Conservation (phyloP, 2,113 vertebrate species). For the Ptilorrhoa leucosticta region DNA sequence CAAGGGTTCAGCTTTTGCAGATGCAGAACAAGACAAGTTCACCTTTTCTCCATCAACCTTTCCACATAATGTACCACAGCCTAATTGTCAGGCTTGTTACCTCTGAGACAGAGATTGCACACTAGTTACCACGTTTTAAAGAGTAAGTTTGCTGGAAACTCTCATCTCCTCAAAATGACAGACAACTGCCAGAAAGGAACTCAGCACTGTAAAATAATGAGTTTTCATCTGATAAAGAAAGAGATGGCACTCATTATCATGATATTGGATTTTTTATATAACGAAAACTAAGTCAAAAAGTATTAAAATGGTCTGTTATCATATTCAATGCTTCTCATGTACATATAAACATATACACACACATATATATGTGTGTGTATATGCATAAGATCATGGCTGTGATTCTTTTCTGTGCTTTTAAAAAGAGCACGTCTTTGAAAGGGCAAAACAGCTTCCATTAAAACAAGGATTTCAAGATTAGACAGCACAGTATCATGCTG, state of each 20-base stretch:
- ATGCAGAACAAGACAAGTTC: not conserved
- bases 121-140: not conserved
- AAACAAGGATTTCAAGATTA: conserved; percentile 12
- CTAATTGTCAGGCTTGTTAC: not conserved
- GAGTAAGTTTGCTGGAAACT: not conserved
- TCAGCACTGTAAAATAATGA: not conserved
- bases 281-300: not conserved
- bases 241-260: not conserved
- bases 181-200: not conserved
- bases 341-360: not conserved
- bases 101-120: not conserved
- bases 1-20: not conserved
- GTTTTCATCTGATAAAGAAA: not conserved
- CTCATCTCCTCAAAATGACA: not conserved
- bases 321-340: not conserved
- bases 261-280: not conserved
- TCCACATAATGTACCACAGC: not conserved
- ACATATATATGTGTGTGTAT: not conserved
- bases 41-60: not conserved
- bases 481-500: not conserved
- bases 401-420: not conserved
- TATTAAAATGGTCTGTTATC: not conserved
- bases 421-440: not conserved
- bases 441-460: not conserved
- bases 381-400: not conserved